Percentiles rank a stretch among this genome's conserved stretches.
Evolutionary conservation across 2,888 invertebrate genomes (phyloP).

Genomic region (Tenodera sinensis): DNA sequence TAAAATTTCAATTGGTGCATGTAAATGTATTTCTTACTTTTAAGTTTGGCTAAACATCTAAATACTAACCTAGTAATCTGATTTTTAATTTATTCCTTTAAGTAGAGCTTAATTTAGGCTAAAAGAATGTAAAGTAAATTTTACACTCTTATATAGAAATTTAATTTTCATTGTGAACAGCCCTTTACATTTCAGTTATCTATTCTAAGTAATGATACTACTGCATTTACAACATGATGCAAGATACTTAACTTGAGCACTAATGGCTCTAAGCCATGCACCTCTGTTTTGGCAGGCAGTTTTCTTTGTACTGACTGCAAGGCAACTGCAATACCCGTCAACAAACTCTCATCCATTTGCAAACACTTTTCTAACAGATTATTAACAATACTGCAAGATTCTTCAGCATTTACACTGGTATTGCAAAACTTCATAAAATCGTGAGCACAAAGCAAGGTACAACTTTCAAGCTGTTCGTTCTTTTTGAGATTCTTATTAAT

Average conservation of each 20-base stretch:
- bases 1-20: too few species aligned
- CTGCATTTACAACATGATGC: constrained; percentile 15
- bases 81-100: too few species aligned
- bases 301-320: not conserved
- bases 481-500: not conserved
- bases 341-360: not conserved
- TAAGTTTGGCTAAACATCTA: too few species aligned
- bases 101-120: too few species aligned
- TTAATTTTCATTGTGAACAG: not conserved
- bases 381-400: not conserved
- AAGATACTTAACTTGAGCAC: constrained; percentile 13
- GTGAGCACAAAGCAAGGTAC: not conserved
- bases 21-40: too few species aligned
- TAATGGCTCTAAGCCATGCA: constrained; percentile 6
- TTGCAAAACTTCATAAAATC: not conserved
- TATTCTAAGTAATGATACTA: constrained; percentile 4
- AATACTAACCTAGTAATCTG: too few species aligned
- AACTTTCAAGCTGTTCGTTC: not conserved
- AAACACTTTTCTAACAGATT: not conserved
- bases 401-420: not conserved
- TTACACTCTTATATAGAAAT: too few species aligned
- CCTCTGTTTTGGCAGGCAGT: not conserved
- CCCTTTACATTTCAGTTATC: not conserved
- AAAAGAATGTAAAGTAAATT: too few species aligned
- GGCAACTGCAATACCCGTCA: not conserved